Percentiles rank a stretch among this genome's conserved stretches.
Conservation (phyloP, 2,888 invertebrate genomes). For the Scaptomyza polygonia region DNA sequence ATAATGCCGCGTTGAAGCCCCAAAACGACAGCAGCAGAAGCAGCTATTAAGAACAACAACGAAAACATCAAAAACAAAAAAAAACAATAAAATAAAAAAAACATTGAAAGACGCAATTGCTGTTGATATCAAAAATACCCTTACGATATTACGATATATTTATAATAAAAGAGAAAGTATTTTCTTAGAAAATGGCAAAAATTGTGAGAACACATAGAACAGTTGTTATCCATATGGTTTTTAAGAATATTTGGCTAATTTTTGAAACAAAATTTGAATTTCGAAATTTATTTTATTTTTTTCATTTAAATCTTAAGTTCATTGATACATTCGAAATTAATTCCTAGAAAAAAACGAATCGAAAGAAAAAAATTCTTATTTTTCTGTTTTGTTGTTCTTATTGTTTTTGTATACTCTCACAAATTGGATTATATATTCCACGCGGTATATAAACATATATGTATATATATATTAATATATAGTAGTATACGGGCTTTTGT, state of each 20-base stretch:
- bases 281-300: too few species aligned
- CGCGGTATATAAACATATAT: not conserved
- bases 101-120: not conserved
- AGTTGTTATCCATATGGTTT: too few species aligned
- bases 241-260: too few species aligned
- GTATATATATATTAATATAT: not conserved
- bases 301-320: not conserved
- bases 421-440: not conserved
- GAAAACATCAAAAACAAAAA: slow-evolving; percentile 21
- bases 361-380: not conserved
- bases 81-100: not conserved
- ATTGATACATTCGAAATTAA: not conserved
- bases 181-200: too few species aligned
- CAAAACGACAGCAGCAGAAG: slow-evolving; percentile 50
- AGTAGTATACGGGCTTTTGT: slow-evolving; percentile 9
- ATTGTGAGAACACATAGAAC: too few species aligned
- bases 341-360: not conserved
- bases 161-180: too few species aligned
- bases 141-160: not conserved
- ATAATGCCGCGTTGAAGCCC: slow-evolving; percentile 63
- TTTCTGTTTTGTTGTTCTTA: too few species aligned
- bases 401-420: not conserved
- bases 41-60: slow-evolving; percentile 24
- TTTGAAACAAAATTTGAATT: too few species aligned
- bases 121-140: slow-evolving; percentile 5